Conservation (phyloP, 2,113 vertebrate species). For the Cairina moschata region DNA sequence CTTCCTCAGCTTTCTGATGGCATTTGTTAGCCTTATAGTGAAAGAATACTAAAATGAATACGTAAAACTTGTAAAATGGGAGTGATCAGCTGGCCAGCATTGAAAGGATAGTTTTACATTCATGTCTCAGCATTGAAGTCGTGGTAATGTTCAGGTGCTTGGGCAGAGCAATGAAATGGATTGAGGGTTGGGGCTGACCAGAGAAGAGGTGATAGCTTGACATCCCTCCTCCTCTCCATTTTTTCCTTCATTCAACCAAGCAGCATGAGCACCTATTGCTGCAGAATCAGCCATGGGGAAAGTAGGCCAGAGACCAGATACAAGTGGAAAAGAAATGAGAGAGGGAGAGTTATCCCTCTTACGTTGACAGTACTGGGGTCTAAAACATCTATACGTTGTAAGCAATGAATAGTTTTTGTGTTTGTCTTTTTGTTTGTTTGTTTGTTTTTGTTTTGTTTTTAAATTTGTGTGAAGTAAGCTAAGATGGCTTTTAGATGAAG, state of each 20-base stretch:
- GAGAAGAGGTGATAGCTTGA: not conserved
- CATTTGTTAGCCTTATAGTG: not conserved
- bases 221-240: not conserved
- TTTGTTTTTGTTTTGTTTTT: not conserved
- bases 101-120: not conserved
- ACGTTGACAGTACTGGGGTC: not conserved
- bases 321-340: not conserved
- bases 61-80: not conserved
- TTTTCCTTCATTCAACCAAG: not conserved
- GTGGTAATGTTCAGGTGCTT: not conserved
- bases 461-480: not conserved
- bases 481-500: not conserved
- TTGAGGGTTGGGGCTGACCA: not conserved
- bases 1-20: not conserved
- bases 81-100: fast-evolving
- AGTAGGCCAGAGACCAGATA: not conserved
- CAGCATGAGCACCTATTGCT: not conserved
- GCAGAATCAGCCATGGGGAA: not conserved
- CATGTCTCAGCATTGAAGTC: not conserved
- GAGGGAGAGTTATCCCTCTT: not conserved
- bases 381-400: not conserved
- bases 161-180: not conserved
- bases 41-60: not conserved
- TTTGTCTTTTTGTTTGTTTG: too few species aligned
- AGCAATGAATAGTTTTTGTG: not conserved